Base-by-base conservation (phyloP, 1,140 invertebrate species). In the Caenorhabditis latens region DNA sequence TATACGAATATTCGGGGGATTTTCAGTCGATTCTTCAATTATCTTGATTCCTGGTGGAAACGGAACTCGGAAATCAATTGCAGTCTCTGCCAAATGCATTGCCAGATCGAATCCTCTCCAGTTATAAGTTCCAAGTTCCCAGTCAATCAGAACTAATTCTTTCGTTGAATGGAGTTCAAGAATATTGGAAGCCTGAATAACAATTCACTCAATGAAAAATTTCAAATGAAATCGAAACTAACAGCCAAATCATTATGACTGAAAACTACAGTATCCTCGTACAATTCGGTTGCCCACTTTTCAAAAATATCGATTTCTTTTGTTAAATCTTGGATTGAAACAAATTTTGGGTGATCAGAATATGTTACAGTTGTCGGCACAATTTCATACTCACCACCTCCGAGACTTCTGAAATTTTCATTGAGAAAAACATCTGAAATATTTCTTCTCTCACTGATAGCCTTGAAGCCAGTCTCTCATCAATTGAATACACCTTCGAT, bases 81-180 rank as follows among this genome's bases (percentile, higher is more conserved):
- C 65, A 19, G 71, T 79, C 21, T 79, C 71, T 13, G 71, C 19
- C 46, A 79, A 50, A 50, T 79, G 71, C 71, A 79, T 79, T 21
- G 71, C 71, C 71, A 79, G 24, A 79, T 79, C 71, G 46, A 50
- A 79, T 32, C 71, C 71, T 79, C 71, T 79, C n/a, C 46, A 79
- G 24, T 79, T 79, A 42, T 79, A 79, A 4, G 71, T 43, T 53
- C 46, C 71, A 14, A 79, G 50, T 50, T 79, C 71, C 71, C 71
- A 79, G 24, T 79, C 71, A 50, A 79, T 79, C 0, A 79, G 13
- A 32, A 79, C 71, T 7, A 79, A 6, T 8, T 79, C 71, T 11
- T 79, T 48, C 1, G 71, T 79, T 4, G 71, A 48, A n/a, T 50
- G 19, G 4, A 79, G 46, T 24, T 79, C 71, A 4, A 79, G 46